Conservation (phyloP, 2,113 vertebrate genomes). For the Monopterus albus region DNA sequence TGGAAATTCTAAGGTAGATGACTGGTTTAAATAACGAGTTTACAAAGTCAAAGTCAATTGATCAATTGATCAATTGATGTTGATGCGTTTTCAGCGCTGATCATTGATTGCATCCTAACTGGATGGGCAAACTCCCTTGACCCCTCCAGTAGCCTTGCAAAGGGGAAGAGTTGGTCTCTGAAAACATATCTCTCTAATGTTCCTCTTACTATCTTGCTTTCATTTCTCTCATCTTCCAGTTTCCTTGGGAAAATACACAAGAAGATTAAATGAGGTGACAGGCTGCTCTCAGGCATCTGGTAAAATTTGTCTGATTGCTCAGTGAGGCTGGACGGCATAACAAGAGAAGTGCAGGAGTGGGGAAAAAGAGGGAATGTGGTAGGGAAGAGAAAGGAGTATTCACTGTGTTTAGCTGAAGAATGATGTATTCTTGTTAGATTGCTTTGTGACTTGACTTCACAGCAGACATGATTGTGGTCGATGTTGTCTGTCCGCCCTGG, state of each 20-base stretch:
- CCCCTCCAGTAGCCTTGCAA: no score
- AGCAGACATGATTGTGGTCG: background rate
- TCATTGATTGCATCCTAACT: no score
- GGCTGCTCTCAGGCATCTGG: slow-evolving; percentile 40
- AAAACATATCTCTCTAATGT: slow-evolving; percentile 28
- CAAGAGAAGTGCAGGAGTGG: background rate
- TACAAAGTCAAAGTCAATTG: no score
- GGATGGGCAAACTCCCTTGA: no score
- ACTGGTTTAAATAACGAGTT: no score
- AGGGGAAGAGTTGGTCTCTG: no score
- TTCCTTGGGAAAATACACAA: slow-evolving; percentile 29
- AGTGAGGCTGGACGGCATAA: slow-evolving; percentile 15
- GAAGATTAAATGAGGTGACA: slow-evolving; percentile 34
- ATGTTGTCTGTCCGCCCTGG: slow-evolving; percentile 2
- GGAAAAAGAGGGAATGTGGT: background rate
- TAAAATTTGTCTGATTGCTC: slow-evolving; percentile 53
- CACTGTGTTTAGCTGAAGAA: background rate
- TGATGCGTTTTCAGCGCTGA: no score
- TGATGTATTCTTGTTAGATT: background rate
- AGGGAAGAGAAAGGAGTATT: background rate
- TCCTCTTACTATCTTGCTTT: background rate
- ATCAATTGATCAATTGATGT: no score
- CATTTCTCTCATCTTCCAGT: background rate
- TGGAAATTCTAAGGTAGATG: no score
- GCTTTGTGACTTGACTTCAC: slow-evolving; percentile 1